Evolutionary conservation across 2,888 invertebrate species (phyloP).

Genomic region (Mechanitis mazaeus): DNA sequence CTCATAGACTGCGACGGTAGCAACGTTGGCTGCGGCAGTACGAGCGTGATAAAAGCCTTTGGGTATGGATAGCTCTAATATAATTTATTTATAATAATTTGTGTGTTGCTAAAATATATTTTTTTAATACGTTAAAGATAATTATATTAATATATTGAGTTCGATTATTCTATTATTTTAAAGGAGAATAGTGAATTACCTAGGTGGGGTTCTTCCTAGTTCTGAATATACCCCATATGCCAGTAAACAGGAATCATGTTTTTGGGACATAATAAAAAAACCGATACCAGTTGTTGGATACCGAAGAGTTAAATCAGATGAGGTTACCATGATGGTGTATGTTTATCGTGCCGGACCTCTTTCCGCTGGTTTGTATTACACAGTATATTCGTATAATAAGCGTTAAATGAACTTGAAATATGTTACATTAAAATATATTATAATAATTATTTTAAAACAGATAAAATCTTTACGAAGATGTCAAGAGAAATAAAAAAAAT

Average conservation of each 20-base stretch:
- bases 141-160: neutral
- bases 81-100: neutral
- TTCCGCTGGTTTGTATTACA: constrained; percentile 34
- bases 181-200: constrained; percentile 34
- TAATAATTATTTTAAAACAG: neutral
- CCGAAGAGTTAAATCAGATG: constrained; percentile 32
- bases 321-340: constrained; percentile 32
- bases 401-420: no score
- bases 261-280: constrained; percentile 23
- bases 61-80: constrained; percentile 28
- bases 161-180: constrained; percentile 11
- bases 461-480: neutral
- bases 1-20: constrained; percentile 35
- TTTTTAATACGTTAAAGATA: neutral
- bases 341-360: constrained; percentile 36
- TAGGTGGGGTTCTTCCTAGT: constrained; percentile 40
- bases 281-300: constrained; percentile 36
- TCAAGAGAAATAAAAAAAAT: neutral
- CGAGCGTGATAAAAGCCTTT: constrained; percentile 29
- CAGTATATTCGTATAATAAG: neutral
- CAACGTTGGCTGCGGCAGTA: constrained; percentile 27
- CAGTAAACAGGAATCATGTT: constrained; percentile 23
- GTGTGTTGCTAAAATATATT: neutral
- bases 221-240: constrained; percentile 35
- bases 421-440: no score